Percentiles rank a stretch among this genome's conserved stretches.
These are phyloP conservation scores for Phyllotreta striolata DNA, from an alignment of 2,888 invertebrate genomes.

Conservation along the genomic window DNA sequence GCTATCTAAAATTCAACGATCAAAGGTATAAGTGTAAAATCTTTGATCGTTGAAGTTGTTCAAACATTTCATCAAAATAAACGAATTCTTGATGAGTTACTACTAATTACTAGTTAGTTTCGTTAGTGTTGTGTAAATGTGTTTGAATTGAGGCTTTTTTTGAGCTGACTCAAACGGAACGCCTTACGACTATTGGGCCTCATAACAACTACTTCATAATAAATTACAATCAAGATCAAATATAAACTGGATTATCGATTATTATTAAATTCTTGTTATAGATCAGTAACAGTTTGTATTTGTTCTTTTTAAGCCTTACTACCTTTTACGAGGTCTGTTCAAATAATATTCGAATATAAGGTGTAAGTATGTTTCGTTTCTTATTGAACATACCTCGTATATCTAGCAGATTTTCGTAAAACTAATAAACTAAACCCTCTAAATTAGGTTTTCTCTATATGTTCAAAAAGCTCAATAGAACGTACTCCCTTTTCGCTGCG, in stretches of 20 bases:
- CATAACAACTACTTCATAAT: slow-evolving; percentile 34
- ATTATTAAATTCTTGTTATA: no score
- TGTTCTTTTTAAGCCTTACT: no score
- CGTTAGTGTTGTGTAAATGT: not conserved
- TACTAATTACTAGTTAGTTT: no score
- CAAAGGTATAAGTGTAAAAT: slow-evolving; percentile 5
- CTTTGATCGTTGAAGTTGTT: no score
- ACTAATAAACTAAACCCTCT: not conserved
- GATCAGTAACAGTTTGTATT: no score
- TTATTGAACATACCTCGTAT: no score
- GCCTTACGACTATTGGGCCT: slow-evolving; percentile 44
- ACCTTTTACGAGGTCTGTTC: no score
- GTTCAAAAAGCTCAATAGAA: slow-evolving; percentile 44
- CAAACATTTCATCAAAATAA: no score
- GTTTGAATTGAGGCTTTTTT: slow-evolving; percentile 30
- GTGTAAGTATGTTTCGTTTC: no score
- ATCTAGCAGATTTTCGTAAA: no score
- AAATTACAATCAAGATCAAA: slow-evolving; percentile 16
- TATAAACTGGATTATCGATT: slow-evolving; percentile 13
- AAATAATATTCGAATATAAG: no score
- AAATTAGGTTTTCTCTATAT: slow-evolving; percentile 22
- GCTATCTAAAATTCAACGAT: slow-evolving; percentile 9
- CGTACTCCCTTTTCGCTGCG: slow-evolving; percentile 24
- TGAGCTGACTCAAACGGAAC: slow-evolving; percentile 43
- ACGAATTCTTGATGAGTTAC: no score